A percentile compares a stretch with the other conserved stretches of the same genome.
Evolutionary conservation across 2,797 vertebrate genomes (phyloP).

Genomic region (Gallinago stenura): DNA sequence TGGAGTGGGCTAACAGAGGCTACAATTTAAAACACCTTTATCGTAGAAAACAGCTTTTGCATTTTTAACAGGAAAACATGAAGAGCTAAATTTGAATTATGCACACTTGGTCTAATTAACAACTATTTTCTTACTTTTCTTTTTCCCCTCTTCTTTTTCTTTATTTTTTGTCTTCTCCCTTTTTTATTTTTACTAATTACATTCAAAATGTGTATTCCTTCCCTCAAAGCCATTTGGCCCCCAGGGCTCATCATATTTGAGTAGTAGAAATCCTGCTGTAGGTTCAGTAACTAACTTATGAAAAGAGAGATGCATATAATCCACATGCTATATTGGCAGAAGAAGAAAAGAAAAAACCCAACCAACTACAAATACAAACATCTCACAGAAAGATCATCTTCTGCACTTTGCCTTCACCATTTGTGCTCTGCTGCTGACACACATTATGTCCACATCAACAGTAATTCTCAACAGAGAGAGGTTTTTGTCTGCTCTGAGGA

Average conservation of each 20-base stretch:
- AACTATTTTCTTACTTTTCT: not conserved
- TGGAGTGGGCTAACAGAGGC: not conserved
- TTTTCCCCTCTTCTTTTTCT: not conserved
- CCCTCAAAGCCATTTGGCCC: not conserved
- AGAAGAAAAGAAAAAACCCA: too few species aligned
- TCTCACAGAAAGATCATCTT: not conserved
- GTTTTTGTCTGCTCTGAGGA: constrained; percentile 18
- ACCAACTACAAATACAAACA: not conserved
- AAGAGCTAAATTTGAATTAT: not conserved
- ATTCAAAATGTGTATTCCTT: not conserved
- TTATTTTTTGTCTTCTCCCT: not conserved
- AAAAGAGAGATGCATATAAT: not conserved
- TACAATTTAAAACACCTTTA: not conserved
- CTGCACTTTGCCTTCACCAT: not conserved
- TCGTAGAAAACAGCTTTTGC: not conserved
- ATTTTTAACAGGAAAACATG: not conserved
- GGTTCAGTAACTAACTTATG: not conserved
- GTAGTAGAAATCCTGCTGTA: not conserved
- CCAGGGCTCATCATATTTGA: not conserved
- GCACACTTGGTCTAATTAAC: not conserved
- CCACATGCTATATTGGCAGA: accelerated
- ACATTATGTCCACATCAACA: constrained; percentile 26
- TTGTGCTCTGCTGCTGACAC: not conserved
- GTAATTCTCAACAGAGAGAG: not conserved
- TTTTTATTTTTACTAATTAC: not conserved